Conservation (phyloP, 2,797 vertebrate genomes). For the Lophura swinhoii region DNA sequence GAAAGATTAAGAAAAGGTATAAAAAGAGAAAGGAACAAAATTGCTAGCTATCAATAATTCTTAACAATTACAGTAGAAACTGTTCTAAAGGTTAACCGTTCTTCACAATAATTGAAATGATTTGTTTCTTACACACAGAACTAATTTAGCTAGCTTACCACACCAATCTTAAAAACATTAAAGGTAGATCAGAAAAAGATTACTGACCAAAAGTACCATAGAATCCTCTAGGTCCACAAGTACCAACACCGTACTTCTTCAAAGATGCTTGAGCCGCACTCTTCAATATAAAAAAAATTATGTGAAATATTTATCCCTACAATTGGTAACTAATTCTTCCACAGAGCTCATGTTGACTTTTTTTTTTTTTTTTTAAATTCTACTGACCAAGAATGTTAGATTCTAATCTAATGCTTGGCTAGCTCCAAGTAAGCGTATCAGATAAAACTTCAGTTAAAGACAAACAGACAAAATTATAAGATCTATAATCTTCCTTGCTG, state of each 20-base stretch:
- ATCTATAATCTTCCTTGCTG: neutral
- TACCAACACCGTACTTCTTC: conserved; percentile 95
- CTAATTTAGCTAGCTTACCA: neutral
- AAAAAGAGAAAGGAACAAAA: neutral
- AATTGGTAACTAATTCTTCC: neutral
- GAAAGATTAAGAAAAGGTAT: neutral
- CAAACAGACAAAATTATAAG: neutral
- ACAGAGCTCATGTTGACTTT: neutral
- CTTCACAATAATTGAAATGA: neutral
- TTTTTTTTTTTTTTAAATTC: too few relatives aligned
- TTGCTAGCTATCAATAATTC: neutral
- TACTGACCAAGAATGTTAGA: too few relatives aligned
- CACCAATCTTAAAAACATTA: neutral
- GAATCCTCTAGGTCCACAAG: conserved; percentile 96
- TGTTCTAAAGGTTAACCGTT: neutral
- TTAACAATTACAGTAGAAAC: neutral
- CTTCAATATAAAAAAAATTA: conserved; percentile 74
- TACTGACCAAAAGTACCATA: conserved; percentile 96
- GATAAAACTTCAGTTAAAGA: neutral
- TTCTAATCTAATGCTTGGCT: neutral
- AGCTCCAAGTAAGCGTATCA: neutral
- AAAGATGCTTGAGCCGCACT: conserved; percentile 90
- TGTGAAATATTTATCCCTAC: neutral
- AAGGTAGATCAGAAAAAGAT: neutral
- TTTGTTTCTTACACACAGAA: neutral